Evolutionary conservation across 2,113 vertebrate species (phyloP).

Genomic region (Kryptolebias marmoratus): DNA sequence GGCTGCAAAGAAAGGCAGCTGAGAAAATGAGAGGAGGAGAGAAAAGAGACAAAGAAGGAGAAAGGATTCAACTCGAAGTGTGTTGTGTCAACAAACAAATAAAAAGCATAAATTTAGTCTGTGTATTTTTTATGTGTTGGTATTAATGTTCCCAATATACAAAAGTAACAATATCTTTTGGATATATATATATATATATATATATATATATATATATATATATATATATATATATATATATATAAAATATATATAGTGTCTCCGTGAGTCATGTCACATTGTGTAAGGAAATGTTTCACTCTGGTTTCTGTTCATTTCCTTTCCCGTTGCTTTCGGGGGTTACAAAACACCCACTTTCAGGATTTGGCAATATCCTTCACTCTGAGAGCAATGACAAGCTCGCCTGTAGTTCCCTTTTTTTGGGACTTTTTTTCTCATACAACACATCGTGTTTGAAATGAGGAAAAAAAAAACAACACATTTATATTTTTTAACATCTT

Average conservation of each 20-base stretch:
- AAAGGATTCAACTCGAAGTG: constrained; percentile 47
- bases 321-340: constrained; percentile 54
- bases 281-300: constrained; percentile 16
- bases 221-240: neutral
- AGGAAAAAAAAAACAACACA: neutral
- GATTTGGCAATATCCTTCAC: constrained; percentile 71
- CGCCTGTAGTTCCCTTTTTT: constrained; percentile 54
- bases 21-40: constrained; percentile 30
- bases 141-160: neutral
- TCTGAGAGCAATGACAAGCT: constrained; percentile 30
- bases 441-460: neutral
- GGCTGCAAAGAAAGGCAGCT: constrained; percentile 60
- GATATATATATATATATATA: neutral
- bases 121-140: constrained; percentile 32
- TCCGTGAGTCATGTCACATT: constrained; percentile 22
- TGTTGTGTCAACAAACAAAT: constrained; percentile 60
- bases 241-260: neutral
- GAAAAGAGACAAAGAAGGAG: constrained; percentile 13
- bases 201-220: neutral
- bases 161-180: constrained; percentile 17
- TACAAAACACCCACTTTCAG: constrained; percentile 58
- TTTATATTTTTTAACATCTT: neutral
- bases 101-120: constrained; percentile 37
- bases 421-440: constrained; percentile 19
- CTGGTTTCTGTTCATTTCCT: constrained; percentile 54